Evolutionary conservation across 2,888 invertebrate species (phyloP).

Genomic region (Pyrochroa serraticornis): DNA sequence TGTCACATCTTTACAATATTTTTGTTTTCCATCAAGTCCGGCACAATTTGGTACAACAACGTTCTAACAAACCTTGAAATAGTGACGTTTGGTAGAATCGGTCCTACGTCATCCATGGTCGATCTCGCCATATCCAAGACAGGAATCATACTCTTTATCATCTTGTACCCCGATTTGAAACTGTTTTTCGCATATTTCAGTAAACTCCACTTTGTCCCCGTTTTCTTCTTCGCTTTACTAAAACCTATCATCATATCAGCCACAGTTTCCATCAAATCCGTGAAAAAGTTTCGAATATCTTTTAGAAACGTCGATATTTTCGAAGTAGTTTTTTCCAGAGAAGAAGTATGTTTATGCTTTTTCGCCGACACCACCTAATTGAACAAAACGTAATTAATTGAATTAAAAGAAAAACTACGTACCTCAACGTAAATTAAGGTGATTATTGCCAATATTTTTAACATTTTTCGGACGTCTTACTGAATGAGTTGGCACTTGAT

Average conservation of each 20-base stretch:
- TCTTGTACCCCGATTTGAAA: conserved; percentile 27
- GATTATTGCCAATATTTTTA: background rate
- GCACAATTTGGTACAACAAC: conserved; percentile 17
- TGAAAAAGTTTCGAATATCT: conserved; percentile 28
- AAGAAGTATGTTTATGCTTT: conserved; percentile 23
- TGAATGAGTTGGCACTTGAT: too few species aligned
- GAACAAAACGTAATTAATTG: background rate
- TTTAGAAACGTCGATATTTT: conserved; percentile 24
- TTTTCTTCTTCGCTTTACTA: background rate
- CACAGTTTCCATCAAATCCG: conserved; percentile 30
- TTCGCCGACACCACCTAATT: conserved; percentile 13
- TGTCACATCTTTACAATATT: too few species aligned
- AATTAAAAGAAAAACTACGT: background rate
- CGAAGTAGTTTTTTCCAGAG: conserved; percentile 5
- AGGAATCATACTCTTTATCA: conserved; percentile 27
- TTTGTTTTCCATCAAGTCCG: conserved; percentile 17
- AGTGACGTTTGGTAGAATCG: conserved; percentile 19
- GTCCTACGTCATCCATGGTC: conserved; percentile 13
- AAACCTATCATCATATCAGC: conserved; percentile 21
- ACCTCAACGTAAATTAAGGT: conserved; percentile 4
- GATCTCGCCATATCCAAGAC: conserved; percentile 27
- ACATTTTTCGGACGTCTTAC: background rate
- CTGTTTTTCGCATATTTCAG: conserved; percentile 30
- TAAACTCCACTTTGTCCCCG: conserved; percentile 8
- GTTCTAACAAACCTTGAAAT: conserved; percentile 9